Evolutionary conservation across 2,797 vertebrate species (phyloP).

Genomic region (Florisuga fusca): DNA sequence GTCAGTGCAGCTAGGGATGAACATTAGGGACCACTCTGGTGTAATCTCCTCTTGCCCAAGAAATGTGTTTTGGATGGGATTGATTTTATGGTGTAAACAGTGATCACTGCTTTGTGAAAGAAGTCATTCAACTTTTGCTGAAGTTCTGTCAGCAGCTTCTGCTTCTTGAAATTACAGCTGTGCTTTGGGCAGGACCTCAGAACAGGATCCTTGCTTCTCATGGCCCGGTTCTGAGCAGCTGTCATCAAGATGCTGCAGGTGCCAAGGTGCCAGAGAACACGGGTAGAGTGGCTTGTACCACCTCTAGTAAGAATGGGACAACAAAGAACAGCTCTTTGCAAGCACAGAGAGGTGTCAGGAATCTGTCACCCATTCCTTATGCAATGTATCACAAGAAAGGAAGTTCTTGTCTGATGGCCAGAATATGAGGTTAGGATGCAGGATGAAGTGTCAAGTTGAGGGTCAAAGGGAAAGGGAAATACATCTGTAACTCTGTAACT

Average conservation of each 20-base stretch:
- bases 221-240: background rate
- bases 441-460: background rate
- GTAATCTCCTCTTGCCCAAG: background rate
- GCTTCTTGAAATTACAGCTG: background rate
- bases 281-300: background rate
- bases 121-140: background rate
- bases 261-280: background rate
- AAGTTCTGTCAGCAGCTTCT: background rate
- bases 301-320: background rate
- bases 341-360: background rate
- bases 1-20: background rate
- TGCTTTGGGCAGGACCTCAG: background rate
- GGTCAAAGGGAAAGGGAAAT: background rate
- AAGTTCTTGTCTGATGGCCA: background rate
- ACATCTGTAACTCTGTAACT: background rate
- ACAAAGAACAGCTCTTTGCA: background rate
- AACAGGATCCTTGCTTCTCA: background rate
- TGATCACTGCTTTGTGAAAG: background rate
- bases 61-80: background rate
- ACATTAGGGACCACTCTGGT: background rate
- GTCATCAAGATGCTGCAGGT: background rate
- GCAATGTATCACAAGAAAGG: background rate
- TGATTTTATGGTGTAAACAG: background rate
- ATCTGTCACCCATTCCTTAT: accelerated
- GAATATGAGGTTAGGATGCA: background rate